Evolutionary conservation across 2,797 vertebrate species (phyloP), one percentile per base, ranked within the genome.

Genomic region (Gadopsis marmoratus): DNA sequence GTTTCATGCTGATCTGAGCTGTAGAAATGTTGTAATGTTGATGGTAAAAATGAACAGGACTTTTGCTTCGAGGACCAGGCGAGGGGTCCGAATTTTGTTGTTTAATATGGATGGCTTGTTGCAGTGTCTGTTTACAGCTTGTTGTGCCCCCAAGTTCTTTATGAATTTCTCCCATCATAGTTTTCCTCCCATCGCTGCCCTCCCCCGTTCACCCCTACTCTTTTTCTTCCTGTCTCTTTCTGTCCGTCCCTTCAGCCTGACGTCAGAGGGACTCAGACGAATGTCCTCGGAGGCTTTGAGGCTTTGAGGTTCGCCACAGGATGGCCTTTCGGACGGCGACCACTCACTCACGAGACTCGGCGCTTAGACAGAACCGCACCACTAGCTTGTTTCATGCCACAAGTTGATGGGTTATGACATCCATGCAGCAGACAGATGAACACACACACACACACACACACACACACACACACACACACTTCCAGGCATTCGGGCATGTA

Each of bases 341-440:
- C 75, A 1, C 31, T 19, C 37, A 45, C 21, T 23, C 45, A 88
- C 26, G 75, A 89, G 73, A 87, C 64, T 59, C 82, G 83, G 33
- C 65, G 84, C 47, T 75, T 82, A 19, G 85, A 65, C 41, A 88
- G 88, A 75, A 85, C 84, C 5, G 56, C 63, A 37, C 90, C 86
- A 3, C 83, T 82, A 4, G 80, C 72, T 9, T 35, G 92, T 82
- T 91, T 66, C 85, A 93, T 65, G 26, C 76, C 23, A 80, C 88
- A 67, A 76, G 69, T 66, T 93, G 68, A 88, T 87, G 68, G 83
- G 83, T 67, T 93, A 81, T 88, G 84, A 82, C 70, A 89, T 93
- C 68, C 87, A 90, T 43, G 81, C 85, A 86, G 89, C 87, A 47
- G 21, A 79, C 89, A 85, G 80, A 92, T n/a, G 12, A 23, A 63